phyloP scores from a whole-genome alignment of 2,113 vertebrate species.

The Phalacrocorax brasilianus region DNA sequence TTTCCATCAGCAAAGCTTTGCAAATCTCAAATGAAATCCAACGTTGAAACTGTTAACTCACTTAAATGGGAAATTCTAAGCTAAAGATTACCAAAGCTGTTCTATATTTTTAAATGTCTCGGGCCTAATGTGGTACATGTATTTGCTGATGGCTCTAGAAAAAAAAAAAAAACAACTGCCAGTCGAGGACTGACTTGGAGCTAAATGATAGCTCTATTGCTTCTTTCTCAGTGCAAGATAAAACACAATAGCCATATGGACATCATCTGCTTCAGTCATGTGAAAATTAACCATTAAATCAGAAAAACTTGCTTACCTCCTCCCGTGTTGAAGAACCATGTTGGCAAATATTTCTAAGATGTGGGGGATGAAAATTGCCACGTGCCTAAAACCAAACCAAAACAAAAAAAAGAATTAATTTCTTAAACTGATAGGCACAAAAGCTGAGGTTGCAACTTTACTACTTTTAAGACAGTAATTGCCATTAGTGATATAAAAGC shows the following conservation, averaged over 20 bases:
- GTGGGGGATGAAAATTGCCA: not conserved
- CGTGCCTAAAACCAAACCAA: not conserved
- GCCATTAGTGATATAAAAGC: not conserved
- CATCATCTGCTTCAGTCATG: not conserved
- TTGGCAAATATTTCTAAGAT: not conserved
- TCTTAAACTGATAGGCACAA: not conserved
- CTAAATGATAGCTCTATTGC: no score
- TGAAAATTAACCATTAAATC: not conserved
- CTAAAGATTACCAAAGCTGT: not conserved
- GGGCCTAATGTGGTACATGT: not conserved
- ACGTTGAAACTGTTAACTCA: not conserved
- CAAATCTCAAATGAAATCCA: not conserved
- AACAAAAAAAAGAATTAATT: not conserved
- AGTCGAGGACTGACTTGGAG: fast-evolving
- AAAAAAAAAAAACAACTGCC: not conserved
- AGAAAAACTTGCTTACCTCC: not conserved
- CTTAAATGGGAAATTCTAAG: not conserved
- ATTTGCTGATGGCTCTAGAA: not conserved
- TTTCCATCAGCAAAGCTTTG: not conserved
- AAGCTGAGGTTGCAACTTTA: not conserved
- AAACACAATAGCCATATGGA: not conserved
- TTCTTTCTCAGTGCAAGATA: no score
- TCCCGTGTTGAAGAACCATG: not conserved
- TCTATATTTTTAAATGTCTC: not conserved
- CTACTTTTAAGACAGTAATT: not conserved